A percentile compares a stretch with the other conserved stretches of the same genome.
phyloP scores from a whole-genome alignment of 2,888 invertebrate genomes.

The Watsonalla cultraria region DNA sequence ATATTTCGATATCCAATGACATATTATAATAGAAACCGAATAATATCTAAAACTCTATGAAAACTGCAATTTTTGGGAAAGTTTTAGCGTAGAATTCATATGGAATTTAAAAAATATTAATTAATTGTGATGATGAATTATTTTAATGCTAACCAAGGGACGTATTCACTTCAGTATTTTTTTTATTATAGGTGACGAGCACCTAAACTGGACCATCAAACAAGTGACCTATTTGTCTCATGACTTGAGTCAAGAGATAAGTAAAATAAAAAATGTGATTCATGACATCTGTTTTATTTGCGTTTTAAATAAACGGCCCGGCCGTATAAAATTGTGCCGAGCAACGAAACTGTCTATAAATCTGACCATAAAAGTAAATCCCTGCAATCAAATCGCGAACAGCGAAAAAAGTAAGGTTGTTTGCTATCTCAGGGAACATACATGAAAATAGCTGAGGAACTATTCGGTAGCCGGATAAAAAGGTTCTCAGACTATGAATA shows the following conservation, averaged over 20 bases:
- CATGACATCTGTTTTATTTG: conserved; percentile 33
- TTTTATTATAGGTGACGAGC: no score
- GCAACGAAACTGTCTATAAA: conserved; percentile 68
- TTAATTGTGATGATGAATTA: no score
- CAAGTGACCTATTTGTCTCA: neutral
- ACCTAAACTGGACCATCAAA: no score
- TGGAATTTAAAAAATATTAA: no score
- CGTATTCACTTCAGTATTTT: no score
- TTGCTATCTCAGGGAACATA: conserved; percentile 64
- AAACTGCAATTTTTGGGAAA: no score
- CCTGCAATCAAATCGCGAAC: conserved; percentile 72
- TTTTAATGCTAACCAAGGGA: no score
- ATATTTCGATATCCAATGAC: no score
- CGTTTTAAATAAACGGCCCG: conserved; percentile 43
- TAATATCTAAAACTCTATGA: no score
- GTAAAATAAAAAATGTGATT: conserved; percentile 2
- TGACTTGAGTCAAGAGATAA: neutral
- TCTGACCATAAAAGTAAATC: conserved; percentile 75
- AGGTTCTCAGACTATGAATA: conserved; percentile 65
- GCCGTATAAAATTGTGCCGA: conserved; percentile 46
- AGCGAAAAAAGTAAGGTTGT: conserved; percentile 70
- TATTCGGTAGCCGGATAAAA: conserved; percentile 60
- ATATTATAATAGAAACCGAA: no score
- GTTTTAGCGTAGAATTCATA: no score
- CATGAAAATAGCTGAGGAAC: conserved; percentile 60